Conservation (phyloP, 2,113 vertebrate genomes). For the Helogale parvula region DNA sequence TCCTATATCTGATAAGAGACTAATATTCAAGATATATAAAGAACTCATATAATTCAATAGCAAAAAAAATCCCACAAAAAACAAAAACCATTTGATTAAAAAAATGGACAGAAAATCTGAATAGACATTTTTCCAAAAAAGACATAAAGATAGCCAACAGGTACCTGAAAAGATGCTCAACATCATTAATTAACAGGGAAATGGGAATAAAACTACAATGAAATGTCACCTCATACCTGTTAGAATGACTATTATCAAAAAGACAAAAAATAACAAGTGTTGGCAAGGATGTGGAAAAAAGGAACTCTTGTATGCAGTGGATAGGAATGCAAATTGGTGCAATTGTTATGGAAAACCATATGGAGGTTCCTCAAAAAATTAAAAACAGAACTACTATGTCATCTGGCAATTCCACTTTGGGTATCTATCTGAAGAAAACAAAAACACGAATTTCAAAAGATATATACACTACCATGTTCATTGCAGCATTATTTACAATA, state of each 20-base stretch:
- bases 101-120: neutral
- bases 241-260: neutral
- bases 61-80: neutral
- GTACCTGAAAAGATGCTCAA: neutral
- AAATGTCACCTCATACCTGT: neutral
- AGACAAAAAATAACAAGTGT: neutral
- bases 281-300: neutral
- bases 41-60: neutral
- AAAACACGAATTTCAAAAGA: neutral
- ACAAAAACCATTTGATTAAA: neutral
- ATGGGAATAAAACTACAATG: neutral
- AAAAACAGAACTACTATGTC: neutral
- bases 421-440: neutral
- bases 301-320: neutral
- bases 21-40: neutral
- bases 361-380: neutral
- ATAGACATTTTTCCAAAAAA: neutral
- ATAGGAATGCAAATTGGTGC: neutral
- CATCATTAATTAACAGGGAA: neutral
- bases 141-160: neutral
- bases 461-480: neutral
- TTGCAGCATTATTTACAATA: neutral
- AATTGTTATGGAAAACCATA: neutral
- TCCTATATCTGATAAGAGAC: neutral
- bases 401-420: neutral